Conservation (phyloP, 1,140 invertebrate species). For the Tetramorium parvispinum region DNA sequence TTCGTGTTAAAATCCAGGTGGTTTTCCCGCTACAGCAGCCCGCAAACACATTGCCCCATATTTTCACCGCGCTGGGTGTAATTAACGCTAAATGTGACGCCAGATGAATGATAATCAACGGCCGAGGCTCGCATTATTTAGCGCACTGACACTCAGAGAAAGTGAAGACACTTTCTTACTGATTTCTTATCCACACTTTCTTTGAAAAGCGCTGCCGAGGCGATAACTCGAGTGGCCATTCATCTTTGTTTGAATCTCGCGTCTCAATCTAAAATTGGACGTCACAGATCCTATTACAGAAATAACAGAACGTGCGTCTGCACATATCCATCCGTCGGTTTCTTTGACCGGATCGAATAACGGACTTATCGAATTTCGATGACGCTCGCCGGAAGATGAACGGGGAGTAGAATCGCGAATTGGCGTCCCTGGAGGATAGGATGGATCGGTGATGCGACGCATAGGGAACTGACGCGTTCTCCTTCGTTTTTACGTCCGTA, state of each 20-base stretch:
- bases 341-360: background rate
- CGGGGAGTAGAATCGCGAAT: conserved; percentile 46
- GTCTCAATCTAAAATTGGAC: background rate
- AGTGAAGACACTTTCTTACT: conserved; percentile 25
- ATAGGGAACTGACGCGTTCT: background rate
- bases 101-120: conserved; percentile 16
- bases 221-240: background rate
- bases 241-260: background rate
- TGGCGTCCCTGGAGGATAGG: conserved; percentile 12
- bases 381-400: background rate
- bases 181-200: background rate
- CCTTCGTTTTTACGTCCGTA: conserved; percentile 23
- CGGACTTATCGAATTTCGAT: conserved; percentile 65
- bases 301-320: background rate
- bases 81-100: conserved; percentile 1
- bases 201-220: background rate
- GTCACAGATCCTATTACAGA: background rate
- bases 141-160: conserved; percentile 8
- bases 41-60: conserved; percentile 11
- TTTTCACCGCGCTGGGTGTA: conserved; percentile 2
- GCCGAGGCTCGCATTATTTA: background rate
- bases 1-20: background rate
- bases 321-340: background rate
- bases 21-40: background rate
- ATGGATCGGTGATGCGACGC: background rate